Base-by-base conservation (phyloP, 2,797 vertebrate species). In the Micromesistius poutassou region DNA sequence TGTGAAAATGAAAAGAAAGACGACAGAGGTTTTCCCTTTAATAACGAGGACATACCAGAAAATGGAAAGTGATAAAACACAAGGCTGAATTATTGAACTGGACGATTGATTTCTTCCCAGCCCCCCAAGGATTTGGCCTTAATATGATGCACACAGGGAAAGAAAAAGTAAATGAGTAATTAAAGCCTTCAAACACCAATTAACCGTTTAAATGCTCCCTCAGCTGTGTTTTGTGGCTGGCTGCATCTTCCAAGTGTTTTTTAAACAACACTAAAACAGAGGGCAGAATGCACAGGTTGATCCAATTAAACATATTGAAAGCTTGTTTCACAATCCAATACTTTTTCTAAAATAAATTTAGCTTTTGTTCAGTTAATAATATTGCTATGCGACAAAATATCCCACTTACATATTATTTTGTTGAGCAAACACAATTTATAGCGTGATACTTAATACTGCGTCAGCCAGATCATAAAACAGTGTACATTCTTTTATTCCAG, bases 1-100 rank as follows among this genome's bases (percentile, higher is more conserved):
- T 74, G 14, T 80, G 38, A 42, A 46, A 46, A 46, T 25, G 2
- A 42, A 46, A 33, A 25, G 31, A 73, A 73, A 73, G 74, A 77
- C 77, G 75, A 79, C 81, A 38, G 82, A 76, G 42, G 72, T 78
- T 19, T 73, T 73, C 31, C 76, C 62, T 76, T 86, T 89, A 91
- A 92, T 89, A 75, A 89, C 87, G 68, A 81, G 79, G 80, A 84
- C 81, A 81, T 87, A 76, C 38, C 68, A 74, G 77, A 76, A 50
- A 88, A 83, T 72, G 77, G 73, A 77, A 78, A 66, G 25, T 22
- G 66, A 81, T 82, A 77, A 86, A 88, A 79, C 70, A 46, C 76
- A 74, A 50, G 33, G 82, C 75, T 83, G 78, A 82, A 83, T 80
- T 79, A 77, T 88, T 85, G 79, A 78, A 71, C 68, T 79, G 55